Evolutionary conservation across 2,888 invertebrate species (phyloP).

Genomic region (Synanthedon andrenaeformis): DNA sequence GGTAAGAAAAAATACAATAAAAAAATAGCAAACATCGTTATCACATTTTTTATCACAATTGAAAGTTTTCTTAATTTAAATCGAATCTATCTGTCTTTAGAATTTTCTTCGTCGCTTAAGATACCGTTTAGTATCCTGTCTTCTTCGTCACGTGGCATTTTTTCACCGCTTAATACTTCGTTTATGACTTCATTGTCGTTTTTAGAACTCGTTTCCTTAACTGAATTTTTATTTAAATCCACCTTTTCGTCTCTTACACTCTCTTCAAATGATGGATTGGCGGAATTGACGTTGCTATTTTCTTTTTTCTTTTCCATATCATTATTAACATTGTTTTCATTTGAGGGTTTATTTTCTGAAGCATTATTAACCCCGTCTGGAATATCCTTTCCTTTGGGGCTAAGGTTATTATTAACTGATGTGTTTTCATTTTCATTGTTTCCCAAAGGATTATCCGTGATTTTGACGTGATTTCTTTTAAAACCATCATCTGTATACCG

Average conservation of each 20-base stretch:
- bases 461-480: not conserved
- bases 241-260: not conserved
- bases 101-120: slow-evolving; percentile 19
- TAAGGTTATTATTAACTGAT: not conserved
- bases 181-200: slow-evolving; percentile 13
- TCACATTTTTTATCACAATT: slow-evolving; percentile 3
- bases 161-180: slow-evolving; percentile 15
- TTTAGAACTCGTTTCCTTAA: slow-evolving; percentile 1
- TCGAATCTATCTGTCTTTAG: slow-evolving; percentile 1
- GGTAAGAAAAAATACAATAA: not conserved
- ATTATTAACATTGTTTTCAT: not conserved
- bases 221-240: not conserved
- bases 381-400: not conserved
- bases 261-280: not conserved
- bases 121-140: slow-evolving; percentile 27
- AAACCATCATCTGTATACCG: not conserved
- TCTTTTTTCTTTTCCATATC: not conserved
- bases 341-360: not conserved
- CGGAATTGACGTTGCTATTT: not conserved
- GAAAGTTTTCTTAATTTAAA: not conserved
- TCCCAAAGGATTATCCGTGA: not conserved
- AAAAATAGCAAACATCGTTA: not conserved
- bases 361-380: not conserved
- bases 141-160: slow-evolving; percentile 21
- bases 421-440: not conserved